Conservation (phyloP, 2,888 invertebrate genomes). For the Fragum fragum region DNA sequence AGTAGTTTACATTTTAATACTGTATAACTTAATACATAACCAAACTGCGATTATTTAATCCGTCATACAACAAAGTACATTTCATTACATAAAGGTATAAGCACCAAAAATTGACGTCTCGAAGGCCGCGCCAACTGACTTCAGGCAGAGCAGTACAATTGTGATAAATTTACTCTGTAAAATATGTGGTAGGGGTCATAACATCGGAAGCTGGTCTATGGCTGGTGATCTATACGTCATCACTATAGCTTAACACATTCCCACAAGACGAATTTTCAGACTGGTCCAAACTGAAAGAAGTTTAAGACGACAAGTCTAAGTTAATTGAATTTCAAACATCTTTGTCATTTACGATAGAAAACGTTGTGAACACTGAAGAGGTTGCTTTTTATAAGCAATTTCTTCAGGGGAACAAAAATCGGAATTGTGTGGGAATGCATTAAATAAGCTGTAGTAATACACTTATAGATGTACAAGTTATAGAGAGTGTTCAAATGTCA, state of each 20-base stretch:
- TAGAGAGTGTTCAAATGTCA: too few species aligned
- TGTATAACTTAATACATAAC: conserved; percentile 6
- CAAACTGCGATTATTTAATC: conserved; percentile 1
- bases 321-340: neutral
- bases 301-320: neutral
- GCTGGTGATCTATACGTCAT: neutral
- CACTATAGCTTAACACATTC: neutral
- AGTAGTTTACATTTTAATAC: neutral
- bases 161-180: too few species aligned
- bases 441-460: too few species aligned
- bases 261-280: too few species aligned
- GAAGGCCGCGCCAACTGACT: too few species aligned
- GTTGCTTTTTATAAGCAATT: neutral
- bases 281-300: neutral
- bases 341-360: neutral
- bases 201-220: neutral
- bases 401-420: neutral
- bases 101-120: too few species aligned
- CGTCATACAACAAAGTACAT: neutral
- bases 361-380: neutral
- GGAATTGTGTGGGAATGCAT: neutral
- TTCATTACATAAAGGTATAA: neutral
- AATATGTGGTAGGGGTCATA: too few species aligned
- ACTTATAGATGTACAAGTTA: too few species aligned
- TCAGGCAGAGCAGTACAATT: too few species aligned